Evolutionary conservation across 2,888 invertebrate genomes (phyloP).

Genomic region (Blastobasis lacticolella): DNA sequence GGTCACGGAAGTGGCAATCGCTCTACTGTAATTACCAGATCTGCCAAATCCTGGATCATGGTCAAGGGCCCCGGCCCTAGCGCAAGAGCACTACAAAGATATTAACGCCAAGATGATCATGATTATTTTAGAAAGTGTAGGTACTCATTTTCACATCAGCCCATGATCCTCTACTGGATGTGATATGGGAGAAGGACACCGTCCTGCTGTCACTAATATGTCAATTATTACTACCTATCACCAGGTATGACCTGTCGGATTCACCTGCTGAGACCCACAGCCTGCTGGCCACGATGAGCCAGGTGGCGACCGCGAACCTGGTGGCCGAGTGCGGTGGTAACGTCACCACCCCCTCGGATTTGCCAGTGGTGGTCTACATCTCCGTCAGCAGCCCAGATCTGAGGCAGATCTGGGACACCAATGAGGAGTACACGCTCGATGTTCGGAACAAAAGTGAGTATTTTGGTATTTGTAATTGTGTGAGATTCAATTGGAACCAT

Average conservation of each 20-base stretch:
- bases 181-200: no score
- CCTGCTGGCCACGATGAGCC: constrained; percentile 71
- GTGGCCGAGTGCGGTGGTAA: constrained; percentile 72
- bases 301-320: constrained; percentile 72
- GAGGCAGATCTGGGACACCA: constrained; percentile 77
- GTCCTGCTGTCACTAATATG: no score
- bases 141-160: no score
- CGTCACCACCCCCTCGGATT: constrained; percentile 51
- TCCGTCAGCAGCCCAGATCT: constrained; percentile 62
- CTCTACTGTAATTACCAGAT: no score
- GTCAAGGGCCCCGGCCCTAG: no score
- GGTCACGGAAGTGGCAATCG: no score
- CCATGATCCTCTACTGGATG: no score
- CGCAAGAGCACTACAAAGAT: no score
- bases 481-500: no score
- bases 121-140: no score
- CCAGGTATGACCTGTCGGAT: constrained; percentile 68
- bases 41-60: no score
- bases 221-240: neutral
- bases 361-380: constrained; percentile 74
- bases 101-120: no score
- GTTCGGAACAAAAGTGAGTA: constrained; percentile 70
- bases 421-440: constrained; percentile 79
- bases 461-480: neutral
- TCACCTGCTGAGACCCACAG: constrained; percentile 57